Evolutionary conservation across 2,888 invertebrate genomes (phyloP).

Genomic region (Epirrita christyi): DNA sequence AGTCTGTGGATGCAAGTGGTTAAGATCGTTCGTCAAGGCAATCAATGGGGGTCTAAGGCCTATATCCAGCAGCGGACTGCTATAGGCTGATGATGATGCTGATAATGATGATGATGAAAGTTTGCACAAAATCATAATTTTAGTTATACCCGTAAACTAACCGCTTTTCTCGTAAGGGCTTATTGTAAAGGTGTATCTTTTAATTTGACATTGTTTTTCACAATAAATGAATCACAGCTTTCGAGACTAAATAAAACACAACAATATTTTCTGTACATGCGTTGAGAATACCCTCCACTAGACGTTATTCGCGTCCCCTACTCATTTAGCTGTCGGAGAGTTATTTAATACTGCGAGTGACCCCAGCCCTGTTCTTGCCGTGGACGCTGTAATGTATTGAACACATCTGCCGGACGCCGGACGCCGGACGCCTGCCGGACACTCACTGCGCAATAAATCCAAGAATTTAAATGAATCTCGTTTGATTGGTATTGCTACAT

Average conservation of each 20-base stretch:
- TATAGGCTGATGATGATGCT: too few species aligned
- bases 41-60: too few species aligned
- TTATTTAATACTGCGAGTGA: conserved; percentile 82
- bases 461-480: conserved; percentile 60
- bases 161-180: too few species aligned
- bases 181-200: too few species aligned
- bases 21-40: too few species aligned
- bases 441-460: conserved; percentile 64
- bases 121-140: too few species aligned
- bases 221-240: background rate
- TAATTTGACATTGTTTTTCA: too few species aligned
- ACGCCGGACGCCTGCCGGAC: conserved; percentile 56
- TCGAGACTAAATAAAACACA: conserved; percentile 21
- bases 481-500: conserved; percentile 36
- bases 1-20: too few species aligned
- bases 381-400: conserved; percentile 71
- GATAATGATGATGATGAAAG: too few species aligned
- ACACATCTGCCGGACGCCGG: conserved; percentile 74
- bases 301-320: conserved; percentile 70
- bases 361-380: conserved; percentile 67
- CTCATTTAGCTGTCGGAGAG: conserved; percentile 82
- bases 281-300: conserved; percentile 51
- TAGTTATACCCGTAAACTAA: too few species aligned
- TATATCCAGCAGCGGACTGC: too few species aligned
- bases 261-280: conserved; percentile 33